Percentiles rank a stretch among this genome's conserved stretches.
Conservation (phyloP, 2,113 vertebrate genomes). For the Trematocara stigmaticum region DNA sequence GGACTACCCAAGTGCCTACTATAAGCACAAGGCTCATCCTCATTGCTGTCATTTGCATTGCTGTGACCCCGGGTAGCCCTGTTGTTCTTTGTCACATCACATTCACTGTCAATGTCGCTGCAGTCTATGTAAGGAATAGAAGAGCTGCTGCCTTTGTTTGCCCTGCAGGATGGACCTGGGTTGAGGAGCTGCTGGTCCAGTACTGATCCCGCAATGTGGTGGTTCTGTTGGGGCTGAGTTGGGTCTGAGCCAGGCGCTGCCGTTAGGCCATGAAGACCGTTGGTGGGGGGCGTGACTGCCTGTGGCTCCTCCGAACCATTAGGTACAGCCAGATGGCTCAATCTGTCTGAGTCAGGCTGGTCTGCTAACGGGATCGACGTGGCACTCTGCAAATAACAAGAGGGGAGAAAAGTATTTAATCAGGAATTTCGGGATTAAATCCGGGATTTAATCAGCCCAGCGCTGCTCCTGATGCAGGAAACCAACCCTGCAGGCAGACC, state of each 20-base stretch:
- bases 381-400: conserved; percentile 68
- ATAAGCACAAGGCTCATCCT: conserved; percentile 73
- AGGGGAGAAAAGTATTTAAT: background rate
- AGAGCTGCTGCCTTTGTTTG: conserved; percentile 88
- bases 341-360: conserved; percentile 60
- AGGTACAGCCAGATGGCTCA: conserved; percentile 57
- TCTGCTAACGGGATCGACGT: conserved; percentile 53
- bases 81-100: conserved; percentile 70
- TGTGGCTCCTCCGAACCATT: conserved; percentile 54
- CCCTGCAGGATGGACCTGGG: conserved; percentile 94
- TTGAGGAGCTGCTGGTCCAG: conserved; percentile 75
- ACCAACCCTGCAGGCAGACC: too few species aligned
- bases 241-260: conserved; percentile 51
- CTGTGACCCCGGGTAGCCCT: conserved; percentile 33
- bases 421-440: too few species aligned
- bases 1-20: conserved; percentile 30
- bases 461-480: too few species aligned
- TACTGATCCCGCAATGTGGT: conserved; percentile 54
- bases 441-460: too few species aligned
- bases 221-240: conserved; percentile 20
- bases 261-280: conserved; percentile 62
- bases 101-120: conserved; percentile 96
- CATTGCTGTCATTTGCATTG: conserved; percentile 83
- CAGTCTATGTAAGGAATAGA: conserved; percentile 98
- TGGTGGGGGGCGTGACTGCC: conserved; percentile 38